A percentile compares a stretch with the other conserved stretches of the same genome.
These are phyloP conservation scores for Mesorhabditis sp. DNA, from an alignment of 2,888 invertebrate genomes.

Conservation along the genomic window DNA sequence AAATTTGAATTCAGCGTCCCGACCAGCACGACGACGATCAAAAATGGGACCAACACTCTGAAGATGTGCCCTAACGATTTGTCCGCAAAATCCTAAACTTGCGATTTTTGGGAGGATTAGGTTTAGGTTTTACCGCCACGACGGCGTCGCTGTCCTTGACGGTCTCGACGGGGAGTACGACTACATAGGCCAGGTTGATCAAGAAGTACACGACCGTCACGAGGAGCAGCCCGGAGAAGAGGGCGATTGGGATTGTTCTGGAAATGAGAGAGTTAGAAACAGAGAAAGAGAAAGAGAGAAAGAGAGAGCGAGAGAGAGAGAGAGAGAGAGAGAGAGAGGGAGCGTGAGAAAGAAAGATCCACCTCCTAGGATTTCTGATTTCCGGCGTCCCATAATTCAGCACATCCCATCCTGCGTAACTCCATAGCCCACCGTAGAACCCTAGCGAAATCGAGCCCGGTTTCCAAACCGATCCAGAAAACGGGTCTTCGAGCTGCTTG, in stretches of 20 bases:
- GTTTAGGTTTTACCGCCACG: conserved; percentile 5
- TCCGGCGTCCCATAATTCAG: conserved; percentile 15
- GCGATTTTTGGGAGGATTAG: too few relatives aligned
- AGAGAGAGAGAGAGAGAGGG: too few relatives aligned
- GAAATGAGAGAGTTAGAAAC: neutral
- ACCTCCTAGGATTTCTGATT: conserved; percentile 10
- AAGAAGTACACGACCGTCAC: conserved; percentile 12
- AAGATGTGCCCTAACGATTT: too few relatives aligned
- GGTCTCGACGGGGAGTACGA: conserved; percentile 2
- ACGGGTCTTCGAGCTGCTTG: conserved; percentile 3
- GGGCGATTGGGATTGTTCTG: conserved; percentile 10
- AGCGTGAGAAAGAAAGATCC: too few relatives aligned
- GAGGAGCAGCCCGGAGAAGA: conserved; percentile 10
- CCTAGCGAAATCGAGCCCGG: conserved; percentile 9
- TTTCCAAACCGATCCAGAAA: conserved; percentile 6
- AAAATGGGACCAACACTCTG: conserved; percentile 26
- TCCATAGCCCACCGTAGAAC: conserved; percentile 13
- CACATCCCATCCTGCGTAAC: conserved; percentile 15
- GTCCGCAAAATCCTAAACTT: too few relatives aligned
- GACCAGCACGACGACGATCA: conserved; percentile 40
- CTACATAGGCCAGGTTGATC: conserved; percentile 9
- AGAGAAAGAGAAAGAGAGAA: too few relatives aligned
- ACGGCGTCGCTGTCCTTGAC: conserved; percentile 10
- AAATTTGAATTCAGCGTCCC: conserved; percentile 46
- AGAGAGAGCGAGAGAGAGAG: too few relatives aligned